phyloP scores from a whole-genome alignment of 2,888 invertebrate species.

The Tethea ocularis region DNA sequence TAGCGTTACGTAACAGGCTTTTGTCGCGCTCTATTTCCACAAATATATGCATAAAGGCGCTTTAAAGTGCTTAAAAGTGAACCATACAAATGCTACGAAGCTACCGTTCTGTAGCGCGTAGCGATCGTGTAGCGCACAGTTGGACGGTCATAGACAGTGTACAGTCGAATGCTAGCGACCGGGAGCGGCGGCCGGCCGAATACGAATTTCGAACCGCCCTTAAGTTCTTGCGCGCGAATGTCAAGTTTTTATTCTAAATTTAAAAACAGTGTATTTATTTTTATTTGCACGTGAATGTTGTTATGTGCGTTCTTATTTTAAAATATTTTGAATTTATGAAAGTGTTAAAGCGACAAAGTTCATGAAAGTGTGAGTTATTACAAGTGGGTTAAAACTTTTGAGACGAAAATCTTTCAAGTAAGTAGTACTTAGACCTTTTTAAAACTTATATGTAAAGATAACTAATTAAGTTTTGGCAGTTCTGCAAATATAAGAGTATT shows the following conservation, averaged over 20 bases:
- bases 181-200: slow-evolving; percentile 18
- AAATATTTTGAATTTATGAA: not conserved
- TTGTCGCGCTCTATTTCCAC: not conserved
- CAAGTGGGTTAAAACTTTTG: not conserved
- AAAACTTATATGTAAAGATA: not conserved
- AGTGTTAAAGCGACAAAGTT: not conserved
- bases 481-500: too few species aligned
- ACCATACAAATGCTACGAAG: slow-evolving; percentile 2
- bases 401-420: too few species aligned
- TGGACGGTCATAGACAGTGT: slow-evolving; percentile 11
- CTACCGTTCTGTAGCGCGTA: slow-evolving; percentile 12
- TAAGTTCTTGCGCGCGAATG: slow-evolving; percentile 11
- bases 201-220: slow-evolving; percentile 4
- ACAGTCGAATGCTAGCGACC: slow-evolving; percentile 18
- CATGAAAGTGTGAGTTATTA: not conserved
- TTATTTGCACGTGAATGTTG: not conserved
- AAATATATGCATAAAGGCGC: not conserved
- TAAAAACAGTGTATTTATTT: not conserved
- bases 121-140: slow-evolving; percentile 6
- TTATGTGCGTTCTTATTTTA: not conserved
- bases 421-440: not conserved
- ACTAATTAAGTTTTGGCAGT: not conserved
- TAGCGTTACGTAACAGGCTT: too few species aligned
- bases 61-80: slow-evolving; percentile 4
- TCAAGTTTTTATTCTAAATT: not conserved